These are phyloP conservation scores for Ctenopoma multispine DNA, from an alignment of 2,797 vertebrate species.

Conservation along the genomic window DNA sequence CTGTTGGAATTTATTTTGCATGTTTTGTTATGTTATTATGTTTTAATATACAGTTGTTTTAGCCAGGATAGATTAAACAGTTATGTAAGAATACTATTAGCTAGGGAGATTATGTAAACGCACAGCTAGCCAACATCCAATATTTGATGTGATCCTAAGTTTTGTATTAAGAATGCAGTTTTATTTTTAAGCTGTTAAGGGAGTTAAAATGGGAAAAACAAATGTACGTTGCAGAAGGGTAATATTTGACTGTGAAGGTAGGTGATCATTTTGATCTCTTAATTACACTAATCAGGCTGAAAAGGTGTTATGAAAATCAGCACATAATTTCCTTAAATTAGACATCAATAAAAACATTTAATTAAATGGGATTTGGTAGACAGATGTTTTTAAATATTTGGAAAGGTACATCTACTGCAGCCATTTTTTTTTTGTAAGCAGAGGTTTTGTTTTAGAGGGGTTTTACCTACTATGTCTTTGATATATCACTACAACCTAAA, in stretches of 20 bases:
- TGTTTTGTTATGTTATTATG: conserved; percentile 2
- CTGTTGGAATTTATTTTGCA: background rate
- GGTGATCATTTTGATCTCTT: conserved; percentile 66
- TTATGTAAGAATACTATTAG: background rate
- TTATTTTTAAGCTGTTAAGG: background rate
- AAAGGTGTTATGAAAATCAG: background rate
- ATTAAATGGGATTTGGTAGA: background rate
- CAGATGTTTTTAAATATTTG: background rate
- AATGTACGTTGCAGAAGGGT: conserved; percentile 19
- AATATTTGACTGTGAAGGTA: conserved; percentile 56
- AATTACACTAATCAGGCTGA: background rate
- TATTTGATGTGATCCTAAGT: background rate
- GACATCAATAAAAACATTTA: background rate
- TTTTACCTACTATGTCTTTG: background rate
- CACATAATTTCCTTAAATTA: background rate
- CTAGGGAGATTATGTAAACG: conserved; percentile 10
- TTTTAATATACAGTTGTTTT: background rate
- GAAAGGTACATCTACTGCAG: background rate
- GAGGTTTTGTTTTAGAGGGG: background rate
- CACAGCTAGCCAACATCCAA: background rate
- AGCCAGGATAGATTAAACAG: background rate
- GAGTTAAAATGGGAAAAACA: conserved; percentile 23
- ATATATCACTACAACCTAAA: background rate
- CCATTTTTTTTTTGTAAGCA: background rate
- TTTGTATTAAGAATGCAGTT: conserved; percentile 3